Conservation (phyloP, 37 sponge, comb jelly and placozoan species). For the Aphrocallistes beatrix region DNA sequence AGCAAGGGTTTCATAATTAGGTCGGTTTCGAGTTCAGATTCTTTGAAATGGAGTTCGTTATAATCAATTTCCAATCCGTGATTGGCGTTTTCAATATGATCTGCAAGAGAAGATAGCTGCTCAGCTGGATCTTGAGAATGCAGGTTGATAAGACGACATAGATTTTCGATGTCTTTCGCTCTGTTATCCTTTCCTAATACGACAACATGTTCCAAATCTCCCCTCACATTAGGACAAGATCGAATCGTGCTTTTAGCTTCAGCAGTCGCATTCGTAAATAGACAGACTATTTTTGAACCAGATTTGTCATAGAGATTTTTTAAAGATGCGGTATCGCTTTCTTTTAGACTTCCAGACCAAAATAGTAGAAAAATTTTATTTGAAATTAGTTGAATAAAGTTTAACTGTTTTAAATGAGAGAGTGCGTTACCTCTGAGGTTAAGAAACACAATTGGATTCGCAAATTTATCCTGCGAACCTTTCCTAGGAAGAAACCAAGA, state of each 20-base stretch:
- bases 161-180: neutral
- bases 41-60: neutral
- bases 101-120: neutral
- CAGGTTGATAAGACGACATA: neutral
- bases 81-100: neutral
- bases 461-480: neutral
- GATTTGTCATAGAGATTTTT: neutral
- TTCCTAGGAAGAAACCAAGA: slow-evolving; percentile 23
- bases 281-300: neutral
- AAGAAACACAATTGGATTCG: slow-evolving; percentile 19
- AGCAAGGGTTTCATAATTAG: neutral
- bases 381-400: neutral
- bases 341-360: neutral
- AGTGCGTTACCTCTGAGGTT: slow-evolving; percentile 25
- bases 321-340: neutral
- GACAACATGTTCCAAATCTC: neutral
- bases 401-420: neutral
- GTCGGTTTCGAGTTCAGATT: neutral
- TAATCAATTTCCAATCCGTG: slow-evolving; percentile 19
- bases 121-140: neutral
- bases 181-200: neutral
- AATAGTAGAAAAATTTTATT: neutral
- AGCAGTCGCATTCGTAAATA: neutral
- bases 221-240: neutral
- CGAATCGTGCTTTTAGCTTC: neutral